These are phyloP conservation scores for Sesamia nonagrioides DNA, from an alignment of 1,140 invertebrate species.

Conservation along the genomic window DNA sequence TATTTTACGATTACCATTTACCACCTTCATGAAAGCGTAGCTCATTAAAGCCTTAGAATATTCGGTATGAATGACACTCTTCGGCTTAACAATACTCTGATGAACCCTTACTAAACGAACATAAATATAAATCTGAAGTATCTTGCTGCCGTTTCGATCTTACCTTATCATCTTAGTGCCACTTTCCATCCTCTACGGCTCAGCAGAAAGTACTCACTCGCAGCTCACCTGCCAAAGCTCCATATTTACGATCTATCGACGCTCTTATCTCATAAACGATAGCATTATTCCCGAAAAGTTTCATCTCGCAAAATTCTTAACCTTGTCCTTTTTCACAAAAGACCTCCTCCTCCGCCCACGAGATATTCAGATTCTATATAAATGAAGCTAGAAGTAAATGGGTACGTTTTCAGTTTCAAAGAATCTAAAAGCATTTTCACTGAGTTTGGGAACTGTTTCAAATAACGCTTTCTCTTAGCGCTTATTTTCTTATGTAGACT, in stretches of 20 bases:
- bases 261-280: conserved; percentile 29
- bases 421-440: conserved; percentile 23
- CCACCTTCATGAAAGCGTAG: neutral
- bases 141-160: conserved; percentile 7
- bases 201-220: conserved; percentile 7
- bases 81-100: conserved; percentile 16
- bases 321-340: conserved; percentile 13
- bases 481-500: conserved; percentile 12
- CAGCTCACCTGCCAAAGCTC: conserved; percentile 32
- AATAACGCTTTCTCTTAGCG: conserved; percentile 5
- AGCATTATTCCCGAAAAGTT: conserved; percentile 31
- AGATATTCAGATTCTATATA: conserved; percentile 27
- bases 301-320: conserved; percentile 7
- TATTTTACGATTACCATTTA: neutral
- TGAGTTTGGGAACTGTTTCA: conserved; percentile 29
- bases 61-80: neutral
- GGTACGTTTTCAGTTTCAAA: neutral
- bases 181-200: conserved; percentile 27
- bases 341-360: neutral
- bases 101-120: neutral
- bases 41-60: conserved; percentile 1
- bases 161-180: conserved; percentile 27
- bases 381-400: neutral
- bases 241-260: conserved; percentile 33
- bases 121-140: conserved; percentile 33